Conservation (phyloP, 1,140 invertebrate species). For the Aphis craccivora region DNA sequence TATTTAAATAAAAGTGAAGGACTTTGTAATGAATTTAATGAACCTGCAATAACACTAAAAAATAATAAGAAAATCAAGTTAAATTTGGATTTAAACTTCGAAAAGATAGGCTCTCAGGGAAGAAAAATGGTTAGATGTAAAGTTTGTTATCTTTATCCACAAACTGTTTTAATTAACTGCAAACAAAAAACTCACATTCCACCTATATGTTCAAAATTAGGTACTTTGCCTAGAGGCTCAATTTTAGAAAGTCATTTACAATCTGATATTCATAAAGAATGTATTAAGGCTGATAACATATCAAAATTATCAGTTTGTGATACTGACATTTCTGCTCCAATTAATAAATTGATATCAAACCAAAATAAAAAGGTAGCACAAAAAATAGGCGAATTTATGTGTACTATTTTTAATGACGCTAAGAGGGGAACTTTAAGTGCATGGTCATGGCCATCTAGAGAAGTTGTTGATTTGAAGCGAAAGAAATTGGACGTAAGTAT, state of each 20-base stretch:
- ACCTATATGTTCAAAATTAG: background rate
- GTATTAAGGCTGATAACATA: background rate
- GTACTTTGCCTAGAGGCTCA: background rate
- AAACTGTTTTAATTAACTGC: background rate
- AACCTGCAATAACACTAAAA: background rate
- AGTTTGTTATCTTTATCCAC: background rate
- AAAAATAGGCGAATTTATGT: conserved; percentile 11
- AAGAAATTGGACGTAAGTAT: background rate
- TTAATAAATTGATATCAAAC: background rate
- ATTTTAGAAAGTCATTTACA: background rate
- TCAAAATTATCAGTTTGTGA: background rate
- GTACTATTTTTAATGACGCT: background rate
- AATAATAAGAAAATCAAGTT: background rate
- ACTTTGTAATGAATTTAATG: no score
- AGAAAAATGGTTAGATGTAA: background rate
- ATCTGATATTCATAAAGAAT: background rate
- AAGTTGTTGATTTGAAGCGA: background rate
- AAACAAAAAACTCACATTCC: background rate
- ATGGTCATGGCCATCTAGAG: background rate
- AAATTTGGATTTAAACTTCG: background rate
- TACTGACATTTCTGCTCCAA: background rate
- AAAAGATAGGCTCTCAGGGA: background rate
- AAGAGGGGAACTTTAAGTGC: background rate
- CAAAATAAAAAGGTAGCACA: conserved; percentile 13
- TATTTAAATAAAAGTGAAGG: no score